These are phyloP conservation scores for Champsocephalus gunnari DNA, from an alignment of 2,797 vertebrate genomes.

Conservation along the genomic window DNA sequence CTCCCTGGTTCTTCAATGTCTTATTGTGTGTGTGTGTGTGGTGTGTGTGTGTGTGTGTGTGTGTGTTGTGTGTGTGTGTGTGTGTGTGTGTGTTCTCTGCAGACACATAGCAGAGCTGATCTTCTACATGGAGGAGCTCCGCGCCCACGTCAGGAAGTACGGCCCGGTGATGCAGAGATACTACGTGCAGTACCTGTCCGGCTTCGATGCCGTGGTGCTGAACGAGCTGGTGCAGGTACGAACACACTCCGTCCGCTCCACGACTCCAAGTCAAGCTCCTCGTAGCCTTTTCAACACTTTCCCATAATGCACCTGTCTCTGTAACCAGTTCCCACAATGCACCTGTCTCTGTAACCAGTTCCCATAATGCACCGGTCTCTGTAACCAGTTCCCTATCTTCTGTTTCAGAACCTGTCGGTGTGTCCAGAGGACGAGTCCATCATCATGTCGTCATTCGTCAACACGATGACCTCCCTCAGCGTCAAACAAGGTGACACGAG, in stretches of 20 bases:
- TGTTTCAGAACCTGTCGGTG: conserved; percentile 94
- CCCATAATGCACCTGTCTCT: neutral
- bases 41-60: too few relatives aligned
- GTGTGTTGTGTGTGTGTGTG: too few relatives aligned
- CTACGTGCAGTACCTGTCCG: conserved; percentile 97
- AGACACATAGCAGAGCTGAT: conserved; percentile 98
- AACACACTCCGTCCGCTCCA: neutral
- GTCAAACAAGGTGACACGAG: conserved; percentile 90
- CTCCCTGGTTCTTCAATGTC: too few relatives aligned
- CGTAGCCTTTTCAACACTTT: too few relatives aligned
- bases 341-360: conserved; percentile 1
- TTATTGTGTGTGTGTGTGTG: too few relatives aligned
- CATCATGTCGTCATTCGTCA: conserved; percentile 99
- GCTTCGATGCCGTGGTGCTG: conserved; percentile 97
- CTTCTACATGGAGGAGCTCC: conserved; percentile 99
- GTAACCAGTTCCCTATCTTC: neutral
- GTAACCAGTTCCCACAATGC: neutral
- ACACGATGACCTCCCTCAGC: conserved; percentile 98
- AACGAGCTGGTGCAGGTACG: conserved; percentile 97
- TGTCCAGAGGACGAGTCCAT: conserved; percentile 99
- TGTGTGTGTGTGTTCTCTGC: neutral
- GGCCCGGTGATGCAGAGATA: conserved; percentile 98
- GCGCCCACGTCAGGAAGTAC: conserved; percentile 95
- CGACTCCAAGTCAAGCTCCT: too few relatives aligned
- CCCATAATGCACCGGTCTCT: neutral